phyloP scores from a whole-genome alignment of 2,113 vertebrate genomes.

The Nematolebias whitei region DNA sequence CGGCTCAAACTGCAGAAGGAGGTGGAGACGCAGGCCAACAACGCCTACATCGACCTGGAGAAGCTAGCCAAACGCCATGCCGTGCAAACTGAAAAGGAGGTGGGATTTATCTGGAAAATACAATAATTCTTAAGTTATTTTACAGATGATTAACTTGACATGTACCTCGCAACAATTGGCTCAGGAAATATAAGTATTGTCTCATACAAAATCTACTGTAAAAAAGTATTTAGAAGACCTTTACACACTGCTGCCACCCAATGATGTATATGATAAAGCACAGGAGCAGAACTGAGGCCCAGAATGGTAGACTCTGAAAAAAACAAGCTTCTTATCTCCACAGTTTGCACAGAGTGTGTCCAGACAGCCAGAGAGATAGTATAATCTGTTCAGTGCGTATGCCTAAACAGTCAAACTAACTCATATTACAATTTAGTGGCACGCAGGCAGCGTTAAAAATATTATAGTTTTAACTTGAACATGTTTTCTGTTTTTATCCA shows the following conservation, averaged over 20 bases:
- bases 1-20: constrained; percentile 99
- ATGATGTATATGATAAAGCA: constrained; percentile 30
- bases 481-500: not conserved
- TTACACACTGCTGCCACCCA: constrained; percentile 37
- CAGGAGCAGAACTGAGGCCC: constrained; percentile 44
- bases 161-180: constrained; percentile 12
- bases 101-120: constrained; percentile 59
- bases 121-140: constrained; percentile 28
- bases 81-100: constrained; percentile 96
- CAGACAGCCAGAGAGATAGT: constrained; percentile 28
- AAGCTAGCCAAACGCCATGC: constrained; percentile 98
- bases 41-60: constrained; percentile 99
- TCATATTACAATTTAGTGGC: constrained; percentile 5
- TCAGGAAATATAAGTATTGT: constrained; percentile 8
- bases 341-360: constrained; percentile 24
- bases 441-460: too few species aligned
- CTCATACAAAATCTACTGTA: not conserved
- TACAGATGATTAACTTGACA: constrained; percentile 9
- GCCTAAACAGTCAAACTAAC: constrained; percentile 9
- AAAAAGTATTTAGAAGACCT: not conserved
- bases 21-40: constrained; percentile 99
- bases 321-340: constrained; percentile 48
- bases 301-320: constrained; percentile 25
- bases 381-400: constrained; percentile 16
- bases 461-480: not conserved